Conservation (phyloP, 2,888 invertebrate genomes). For the Rhagonycha lutea region DNA sequence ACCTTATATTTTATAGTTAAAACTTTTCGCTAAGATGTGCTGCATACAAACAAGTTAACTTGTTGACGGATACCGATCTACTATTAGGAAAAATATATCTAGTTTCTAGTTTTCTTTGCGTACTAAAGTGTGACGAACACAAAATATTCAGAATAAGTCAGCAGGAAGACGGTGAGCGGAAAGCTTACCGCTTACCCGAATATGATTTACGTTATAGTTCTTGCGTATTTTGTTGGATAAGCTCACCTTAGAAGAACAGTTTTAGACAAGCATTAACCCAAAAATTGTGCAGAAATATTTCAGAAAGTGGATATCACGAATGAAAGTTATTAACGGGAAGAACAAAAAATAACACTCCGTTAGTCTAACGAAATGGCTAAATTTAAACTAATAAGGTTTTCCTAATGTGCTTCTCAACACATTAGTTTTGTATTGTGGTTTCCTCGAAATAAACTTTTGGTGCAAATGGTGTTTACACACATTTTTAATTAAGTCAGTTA, state of each 20-base stretch:
- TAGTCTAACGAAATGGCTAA: neutral
- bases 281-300: no score
- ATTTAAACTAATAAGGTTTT: neutral
- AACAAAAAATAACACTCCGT: neutral
- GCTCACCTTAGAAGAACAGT: no score
- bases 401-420: neutral
- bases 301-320: neutral
- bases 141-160: no score
- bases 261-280: no score
- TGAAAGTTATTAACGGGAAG: neutral
- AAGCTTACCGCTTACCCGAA: no score
- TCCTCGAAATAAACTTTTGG: neutral
- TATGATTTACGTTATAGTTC: no score
- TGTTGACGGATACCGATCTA: no score
- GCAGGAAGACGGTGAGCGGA: no score
- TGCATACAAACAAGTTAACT: neutral
- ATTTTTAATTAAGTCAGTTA: neutral
- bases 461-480: neutral
- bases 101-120: no score
- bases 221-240: no score
- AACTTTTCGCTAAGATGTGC: neutral
- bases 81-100: no score
- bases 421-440: neutral
- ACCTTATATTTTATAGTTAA: neutral
- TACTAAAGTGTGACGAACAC: no score